phyloP scores from a whole-genome alignment of 2,888 invertebrate species.

The Drosophila differens region DNA sequence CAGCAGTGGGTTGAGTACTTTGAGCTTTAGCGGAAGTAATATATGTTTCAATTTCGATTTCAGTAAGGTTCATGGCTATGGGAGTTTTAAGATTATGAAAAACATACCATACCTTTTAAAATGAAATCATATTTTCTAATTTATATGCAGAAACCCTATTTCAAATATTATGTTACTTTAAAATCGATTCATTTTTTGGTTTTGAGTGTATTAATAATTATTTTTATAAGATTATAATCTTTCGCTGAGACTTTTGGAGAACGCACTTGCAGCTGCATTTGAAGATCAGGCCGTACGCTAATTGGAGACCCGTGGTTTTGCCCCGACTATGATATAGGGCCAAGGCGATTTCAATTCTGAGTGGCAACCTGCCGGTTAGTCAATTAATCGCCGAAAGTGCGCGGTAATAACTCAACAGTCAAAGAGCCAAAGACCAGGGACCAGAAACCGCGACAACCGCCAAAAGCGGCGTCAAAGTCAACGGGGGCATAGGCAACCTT shows the following conservation, averaged over 20 bases:
- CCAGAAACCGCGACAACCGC: slow-evolving; percentile 76
- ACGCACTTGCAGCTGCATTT: slow-evolving; percentile 20
- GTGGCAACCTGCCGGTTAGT: slow-evolving; percentile 48
- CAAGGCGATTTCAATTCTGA: slow-evolving; percentile 13
- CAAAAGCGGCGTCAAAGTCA: slow-evolving; percentile 76
- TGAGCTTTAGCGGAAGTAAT: slow-evolving; percentile 14
- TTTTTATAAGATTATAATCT: not conserved
- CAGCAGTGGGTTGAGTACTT: not conserved
- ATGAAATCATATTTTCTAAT: not conserved
- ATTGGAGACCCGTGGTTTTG: slow-evolving; percentile 71
- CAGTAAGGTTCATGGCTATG: not conserved
- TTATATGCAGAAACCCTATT: not conserved
- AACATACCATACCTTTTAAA: not conserved
- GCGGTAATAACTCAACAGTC: slow-evolving; percentile 66
- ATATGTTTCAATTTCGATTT: not conserved
- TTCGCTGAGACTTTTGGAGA: not conserved
- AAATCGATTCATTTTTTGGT: not conserved
- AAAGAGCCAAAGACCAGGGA: slow-evolving; percentile 16
- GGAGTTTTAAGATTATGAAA: not conserved
- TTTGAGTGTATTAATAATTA: not conserved
- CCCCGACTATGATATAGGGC: slow-evolving; percentile 11
- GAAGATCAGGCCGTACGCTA: slow-evolving; percentile 32
- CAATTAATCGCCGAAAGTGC: slow-evolving; percentile 75
- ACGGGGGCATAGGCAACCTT: slow-evolving; percentile 39
- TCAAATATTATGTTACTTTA: not conserved